These are phyloP conservation scores for Callipepla squamata DNA, from an alignment of 2,113 vertebrate species.

Conservation along the genomic window DNA sequence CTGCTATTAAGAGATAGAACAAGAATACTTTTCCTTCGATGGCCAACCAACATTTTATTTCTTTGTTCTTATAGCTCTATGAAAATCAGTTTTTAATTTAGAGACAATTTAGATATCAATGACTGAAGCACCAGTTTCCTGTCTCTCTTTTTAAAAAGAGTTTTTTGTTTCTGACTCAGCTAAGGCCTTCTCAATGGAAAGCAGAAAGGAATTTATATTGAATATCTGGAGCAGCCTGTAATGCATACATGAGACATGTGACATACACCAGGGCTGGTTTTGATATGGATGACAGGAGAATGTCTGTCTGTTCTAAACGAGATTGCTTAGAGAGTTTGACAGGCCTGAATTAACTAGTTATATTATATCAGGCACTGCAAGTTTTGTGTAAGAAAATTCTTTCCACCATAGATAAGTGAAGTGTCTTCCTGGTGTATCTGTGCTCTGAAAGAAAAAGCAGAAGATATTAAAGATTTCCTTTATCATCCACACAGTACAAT, in stretches of 20 bases:
- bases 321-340: not conserved
- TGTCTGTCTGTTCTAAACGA: not conserved
- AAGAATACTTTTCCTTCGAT: not conserved
- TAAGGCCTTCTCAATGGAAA: constrained; percentile 6
- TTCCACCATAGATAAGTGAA: not conserved
- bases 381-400: not conserved
- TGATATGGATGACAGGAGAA: not conserved
- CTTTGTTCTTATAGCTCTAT: not conserved
- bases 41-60: not conserved
- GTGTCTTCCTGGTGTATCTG: not conserved
- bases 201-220: not conserved
- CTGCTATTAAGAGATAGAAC: not conserved
- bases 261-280: not conserved
- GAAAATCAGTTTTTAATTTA: not conserved
- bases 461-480: not conserved
- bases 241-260: not conserved
- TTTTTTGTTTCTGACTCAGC: not conserved
- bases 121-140: not conserved
- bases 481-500: not conserved
- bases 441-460: not conserved
- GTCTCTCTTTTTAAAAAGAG: not conserved
- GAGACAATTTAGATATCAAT: not conserved
- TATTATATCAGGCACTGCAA: not conserved
- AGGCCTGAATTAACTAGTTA: not conserved
- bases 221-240: not conserved